phyloP scores from a whole-genome alignment of 2,797 vertebrate genomes.

The Salarias fasciatus region DNA sequence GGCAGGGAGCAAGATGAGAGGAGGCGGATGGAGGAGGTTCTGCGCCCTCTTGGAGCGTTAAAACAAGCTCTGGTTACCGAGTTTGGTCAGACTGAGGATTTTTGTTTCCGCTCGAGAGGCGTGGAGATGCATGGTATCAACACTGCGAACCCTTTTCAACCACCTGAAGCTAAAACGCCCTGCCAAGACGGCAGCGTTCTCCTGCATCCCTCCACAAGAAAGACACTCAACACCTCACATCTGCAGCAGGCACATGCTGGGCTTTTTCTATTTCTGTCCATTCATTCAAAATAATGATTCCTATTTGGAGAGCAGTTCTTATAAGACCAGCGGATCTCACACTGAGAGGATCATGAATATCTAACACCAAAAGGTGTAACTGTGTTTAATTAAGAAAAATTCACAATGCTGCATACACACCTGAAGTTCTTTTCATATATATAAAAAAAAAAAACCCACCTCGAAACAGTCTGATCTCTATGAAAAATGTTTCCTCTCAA shows the following conservation, averaged over 20 bases:
- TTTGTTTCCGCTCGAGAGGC: constrained; percentile 31
- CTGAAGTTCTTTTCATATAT: not conserved
- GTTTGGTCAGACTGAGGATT: constrained; percentile 3
- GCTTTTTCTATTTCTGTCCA: not conserved
- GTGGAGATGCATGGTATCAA: constrained; percentile 13
- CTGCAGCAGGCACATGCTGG: not conserved
- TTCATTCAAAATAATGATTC: not conserved
- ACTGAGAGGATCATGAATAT: too few relatives aligned
- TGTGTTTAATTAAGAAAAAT: not conserved
- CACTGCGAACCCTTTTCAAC: constrained; percentile 32
- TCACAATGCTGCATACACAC: not conserved
- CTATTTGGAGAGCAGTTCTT: too few relatives aligned
- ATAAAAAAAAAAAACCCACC: constrained; percentile 38
- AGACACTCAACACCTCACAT: constrained; percentile 10
- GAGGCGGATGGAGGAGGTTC: constrained; percentile 29
- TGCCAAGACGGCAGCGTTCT: constrained; percentile 52
- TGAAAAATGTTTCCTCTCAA: constrained; percentile 53
- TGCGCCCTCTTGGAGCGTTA: constrained; percentile 9
- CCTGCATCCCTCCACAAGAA: constrained; percentile 23
- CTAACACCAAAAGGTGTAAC: not conserved
- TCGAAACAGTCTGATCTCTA: constrained; percentile 33
- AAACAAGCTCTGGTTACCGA: constrained; percentile 23
- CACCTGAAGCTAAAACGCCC: constrained; percentile 62
- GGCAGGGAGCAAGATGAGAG: constrained; percentile 43
- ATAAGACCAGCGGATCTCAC: too few relatives aligned